Evolutionary conservation across 2,113 vertebrate genomes (phyloP).

Genomic region (Camelus dromedarius): DNA sequence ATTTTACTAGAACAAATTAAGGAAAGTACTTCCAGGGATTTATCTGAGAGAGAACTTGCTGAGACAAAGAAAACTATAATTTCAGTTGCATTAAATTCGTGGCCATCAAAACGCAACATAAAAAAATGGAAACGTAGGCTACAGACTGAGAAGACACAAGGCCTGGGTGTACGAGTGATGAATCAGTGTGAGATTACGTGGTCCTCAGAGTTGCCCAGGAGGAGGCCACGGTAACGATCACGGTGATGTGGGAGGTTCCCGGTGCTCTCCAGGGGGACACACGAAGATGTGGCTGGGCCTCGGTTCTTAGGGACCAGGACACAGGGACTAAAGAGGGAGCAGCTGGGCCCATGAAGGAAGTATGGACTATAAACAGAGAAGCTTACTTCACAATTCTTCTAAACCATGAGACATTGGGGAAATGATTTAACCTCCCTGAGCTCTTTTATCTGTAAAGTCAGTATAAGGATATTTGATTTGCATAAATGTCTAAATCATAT

Average conservation of each 20-base stretch:
- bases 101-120: not conserved
- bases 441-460: not conserved
- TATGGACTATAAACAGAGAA: not conserved
- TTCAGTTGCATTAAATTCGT: not conserved
- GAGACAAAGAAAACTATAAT: not conserved
- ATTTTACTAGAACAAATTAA: not conserved
- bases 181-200: not conserved
- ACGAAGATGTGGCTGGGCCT: fast-evolving
- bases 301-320: fast-evolving
- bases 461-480: not conserved
- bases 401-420: not conserved
- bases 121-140: not conserved
- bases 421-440: not conserved
- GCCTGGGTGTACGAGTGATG: not conserved
- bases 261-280: not conserved
- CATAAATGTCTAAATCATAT: not conserved
- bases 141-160: not conserved
- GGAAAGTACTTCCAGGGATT: not conserved
- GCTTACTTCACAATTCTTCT: not conserved
- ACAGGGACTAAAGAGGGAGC: fast-evolving
- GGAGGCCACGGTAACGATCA: not conserved
- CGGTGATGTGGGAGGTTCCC: fast-evolving
- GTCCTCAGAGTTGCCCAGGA: not conserved
- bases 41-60: not conserved
- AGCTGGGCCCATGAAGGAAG: fast-evolving